A percentile compares a stretch with the other conserved stretches of the same genome.
phyloP scores from a whole-genome alignment of 2,797 vertebrate genomes.

The Diceros bicornis region DNA sequence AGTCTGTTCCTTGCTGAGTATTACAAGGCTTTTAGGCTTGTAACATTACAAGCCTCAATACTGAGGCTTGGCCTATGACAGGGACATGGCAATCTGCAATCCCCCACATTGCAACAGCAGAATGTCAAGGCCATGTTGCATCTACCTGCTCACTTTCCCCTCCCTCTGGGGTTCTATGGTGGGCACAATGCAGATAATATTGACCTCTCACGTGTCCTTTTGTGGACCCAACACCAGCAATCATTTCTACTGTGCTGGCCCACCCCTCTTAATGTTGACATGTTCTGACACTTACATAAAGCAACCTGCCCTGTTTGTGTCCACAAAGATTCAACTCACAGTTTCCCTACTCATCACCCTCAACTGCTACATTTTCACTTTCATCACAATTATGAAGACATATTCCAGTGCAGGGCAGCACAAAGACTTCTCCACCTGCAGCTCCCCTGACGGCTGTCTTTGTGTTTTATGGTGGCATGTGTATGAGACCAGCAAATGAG shows the following conservation, averaged over 20 bases:
- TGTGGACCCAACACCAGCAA: neutral
- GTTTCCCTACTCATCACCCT: constrained; percentile 62
- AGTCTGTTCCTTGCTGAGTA: too few relatives aligned
- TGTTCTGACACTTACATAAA: constrained; percentile 63
- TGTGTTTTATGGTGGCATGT: constrained; percentile 65
- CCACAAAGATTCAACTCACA: constrained; percentile 42
- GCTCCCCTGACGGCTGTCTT: constrained; percentile 5
- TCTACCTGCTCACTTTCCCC: too few relatives aligned
- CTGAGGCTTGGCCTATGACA: too few relatives aligned
- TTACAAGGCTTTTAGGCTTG: too few relatives aligned
- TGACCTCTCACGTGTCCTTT: constrained; percentile 60
- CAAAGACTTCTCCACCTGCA: constrained; percentile 3
- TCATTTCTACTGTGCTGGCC: constrained; percentile 7
- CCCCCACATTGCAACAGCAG: too few relatives aligned
- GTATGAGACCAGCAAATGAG: constrained; percentile 53
- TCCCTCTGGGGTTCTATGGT: too few relatives aligned
- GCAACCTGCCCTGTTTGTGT: constrained; percentile 62
- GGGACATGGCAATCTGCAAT: too few relatives aligned
- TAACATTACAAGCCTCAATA: too few relatives aligned
- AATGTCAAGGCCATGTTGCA: too few relatives aligned
- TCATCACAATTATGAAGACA: constrained; percentile 29
- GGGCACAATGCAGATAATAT: too few relatives aligned
- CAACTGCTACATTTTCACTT: constrained; percentile 35
- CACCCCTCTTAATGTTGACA: constrained; percentile 63
- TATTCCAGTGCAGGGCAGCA: constrained; percentile 46